Percentiles rank a stretch among this genome's conserved stretches.
These are phyloP conservation scores for Reinhardtius hippoglossoides DNA, from an alignment of 2,113 vertebrate species.

Conservation along the genomic window DNA sequence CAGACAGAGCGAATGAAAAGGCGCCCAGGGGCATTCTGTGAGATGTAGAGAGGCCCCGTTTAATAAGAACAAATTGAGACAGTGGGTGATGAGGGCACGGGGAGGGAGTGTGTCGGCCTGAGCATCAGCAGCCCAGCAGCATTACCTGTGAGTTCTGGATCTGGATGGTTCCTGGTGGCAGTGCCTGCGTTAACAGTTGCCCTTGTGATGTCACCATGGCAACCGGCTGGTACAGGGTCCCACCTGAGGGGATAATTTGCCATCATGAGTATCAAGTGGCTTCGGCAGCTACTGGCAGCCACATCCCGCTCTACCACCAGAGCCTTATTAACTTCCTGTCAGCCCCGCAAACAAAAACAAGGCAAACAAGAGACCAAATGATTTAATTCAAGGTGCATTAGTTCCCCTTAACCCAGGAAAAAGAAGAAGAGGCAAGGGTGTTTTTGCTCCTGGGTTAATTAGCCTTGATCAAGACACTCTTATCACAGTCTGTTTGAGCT, in stretches of 20 bases:
- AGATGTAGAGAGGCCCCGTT: conserved; percentile 46
- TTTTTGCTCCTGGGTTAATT: conserved; percentile 69
- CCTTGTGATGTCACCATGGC: conserved; percentile 99
- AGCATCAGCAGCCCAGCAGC: neutral
- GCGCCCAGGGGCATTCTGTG: conserved; percentile 11
- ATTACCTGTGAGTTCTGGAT: conserved; percentile 97
- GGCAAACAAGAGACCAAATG: conserved; percentile 40
- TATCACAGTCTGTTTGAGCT: conserved; percentile 74
- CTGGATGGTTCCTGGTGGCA: conserved; percentile 95
- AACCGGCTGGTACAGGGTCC: conserved; percentile 98
- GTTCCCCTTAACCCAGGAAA: conserved; percentile 48
- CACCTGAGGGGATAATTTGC: conserved; percentile 86
- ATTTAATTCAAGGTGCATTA: conserved; percentile 60
- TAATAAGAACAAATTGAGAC: conserved; percentile 54
- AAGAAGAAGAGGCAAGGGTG: conserved; percentile 8
- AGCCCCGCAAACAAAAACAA: conserved; percentile 42
- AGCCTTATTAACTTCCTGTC: conserved; percentile 51
- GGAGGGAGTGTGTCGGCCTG: neutral
- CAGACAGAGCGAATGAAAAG: conserved; percentile 58
- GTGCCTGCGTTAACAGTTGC: conserved; percentile 95
- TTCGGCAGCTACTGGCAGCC: conserved; percentile 50
- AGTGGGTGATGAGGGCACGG: conserved; percentile 7
- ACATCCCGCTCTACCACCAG: conserved; percentile 4
- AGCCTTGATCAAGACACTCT: conserved; percentile 72
- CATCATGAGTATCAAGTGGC: conserved; percentile 66